Evolutionary conservation across 1,140 invertebrate species (phyloP).

Genomic region (Drepana arcuata): DNA sequence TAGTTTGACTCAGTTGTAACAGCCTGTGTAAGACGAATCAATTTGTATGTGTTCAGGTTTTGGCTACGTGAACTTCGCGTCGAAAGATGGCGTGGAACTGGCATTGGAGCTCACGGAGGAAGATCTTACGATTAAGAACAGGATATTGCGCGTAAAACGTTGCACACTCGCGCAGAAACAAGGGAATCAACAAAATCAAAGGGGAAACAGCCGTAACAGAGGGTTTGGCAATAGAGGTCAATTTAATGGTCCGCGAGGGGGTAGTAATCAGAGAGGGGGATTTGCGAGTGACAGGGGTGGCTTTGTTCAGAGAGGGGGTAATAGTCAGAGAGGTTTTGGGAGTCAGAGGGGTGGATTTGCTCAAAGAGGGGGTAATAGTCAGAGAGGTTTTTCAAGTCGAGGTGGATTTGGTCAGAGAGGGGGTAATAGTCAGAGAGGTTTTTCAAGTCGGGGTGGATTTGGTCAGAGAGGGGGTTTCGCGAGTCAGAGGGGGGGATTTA

Average conservation of each 20-base stretch:
- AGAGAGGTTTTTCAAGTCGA: too few species aligned
- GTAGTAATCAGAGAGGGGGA: neutral
- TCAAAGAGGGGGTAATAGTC: too few species aligned
- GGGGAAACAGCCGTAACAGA: conserved; percentile 2
- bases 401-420: too few species aligned
- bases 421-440: too few species aligned
- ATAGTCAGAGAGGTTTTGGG: too few species aligned
- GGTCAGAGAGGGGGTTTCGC: conserved; percentile 1
- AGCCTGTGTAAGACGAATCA: too few species aligned
- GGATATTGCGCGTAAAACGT: conserved; percentile 55
- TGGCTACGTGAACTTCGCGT: conserved; percentile 76
- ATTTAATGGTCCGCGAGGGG: conserved; percentile 4
- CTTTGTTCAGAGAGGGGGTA: too few species aligned
- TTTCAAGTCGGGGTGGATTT: too few species aligned
- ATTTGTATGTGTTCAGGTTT: too few species aligned
- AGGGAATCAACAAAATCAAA: neutral
- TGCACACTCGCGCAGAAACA: conserved; percentile 23
- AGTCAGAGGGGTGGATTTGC: too few species aligned
- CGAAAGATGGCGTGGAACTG: conserved; percentile 74
- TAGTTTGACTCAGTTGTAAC: too few species aligned
- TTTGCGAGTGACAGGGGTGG: too few species aligned
- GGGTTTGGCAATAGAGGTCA: conserved; percentile 6
- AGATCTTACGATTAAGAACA: conserved; percentile 61
- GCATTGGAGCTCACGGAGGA: conserved; percentile 75
- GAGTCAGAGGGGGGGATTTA: conserved; percentile 1